phyloP scores from a whole-genome alignment of 1,140 invertebrate species.

The Luehdorfia chinensis region DNA sequence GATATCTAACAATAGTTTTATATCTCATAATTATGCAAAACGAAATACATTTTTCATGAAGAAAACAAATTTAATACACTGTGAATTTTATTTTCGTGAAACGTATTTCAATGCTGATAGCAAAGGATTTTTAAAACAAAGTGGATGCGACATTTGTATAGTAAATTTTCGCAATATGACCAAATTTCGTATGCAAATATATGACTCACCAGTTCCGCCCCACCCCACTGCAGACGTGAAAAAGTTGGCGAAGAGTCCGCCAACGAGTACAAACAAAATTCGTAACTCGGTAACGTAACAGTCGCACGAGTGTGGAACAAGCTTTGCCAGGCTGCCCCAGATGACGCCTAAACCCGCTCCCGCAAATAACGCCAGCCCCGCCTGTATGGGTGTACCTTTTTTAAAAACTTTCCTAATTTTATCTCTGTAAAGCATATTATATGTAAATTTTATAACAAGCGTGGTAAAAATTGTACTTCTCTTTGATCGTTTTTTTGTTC shows the following conservation, averaged over 20 bases:
- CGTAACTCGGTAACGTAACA: constrained; percentile 78
- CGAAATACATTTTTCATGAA: too few species aligned
- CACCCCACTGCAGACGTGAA: constrained; percentile 46
- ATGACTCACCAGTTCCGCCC: constrained; percentile 54
- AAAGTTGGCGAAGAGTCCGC: constrained; percentile 53
- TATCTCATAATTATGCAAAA: too few species aligned
- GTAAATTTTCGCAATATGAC: too few species aligned
- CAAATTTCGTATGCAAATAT: too few species aligned
- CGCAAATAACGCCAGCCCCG: constrained; percentile 43
- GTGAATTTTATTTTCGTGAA: too few species aligned
- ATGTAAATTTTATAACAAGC: constrained; percentile 10
- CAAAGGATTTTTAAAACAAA: too few species aligned
- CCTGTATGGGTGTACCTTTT: constrained; percentile 32
- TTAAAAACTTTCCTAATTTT: constrained; percentile 17
- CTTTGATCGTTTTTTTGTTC: too few species aligned
- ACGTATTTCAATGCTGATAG: too few species aligned
- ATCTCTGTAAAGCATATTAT: constrained; percentile 6
- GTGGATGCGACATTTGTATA: too few species aligned
- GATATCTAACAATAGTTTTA: too few species aligned
- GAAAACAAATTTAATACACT: too few species aligned
- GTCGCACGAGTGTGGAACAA: constrained; percentile 85
- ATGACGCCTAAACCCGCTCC: constrained; percentile 85
- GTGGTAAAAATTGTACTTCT: too few species aligned
- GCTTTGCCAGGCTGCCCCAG: constrained; percentile 85
- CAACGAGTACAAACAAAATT: constrained; percentile 51